Percentiles rank a stretch among this genome's conserved stretches.
These are phyloP conservation scores for Serinus canaria DNA, from an alignment of 2,113 vertebrate species.

Conservation along the genomic window DNA sequence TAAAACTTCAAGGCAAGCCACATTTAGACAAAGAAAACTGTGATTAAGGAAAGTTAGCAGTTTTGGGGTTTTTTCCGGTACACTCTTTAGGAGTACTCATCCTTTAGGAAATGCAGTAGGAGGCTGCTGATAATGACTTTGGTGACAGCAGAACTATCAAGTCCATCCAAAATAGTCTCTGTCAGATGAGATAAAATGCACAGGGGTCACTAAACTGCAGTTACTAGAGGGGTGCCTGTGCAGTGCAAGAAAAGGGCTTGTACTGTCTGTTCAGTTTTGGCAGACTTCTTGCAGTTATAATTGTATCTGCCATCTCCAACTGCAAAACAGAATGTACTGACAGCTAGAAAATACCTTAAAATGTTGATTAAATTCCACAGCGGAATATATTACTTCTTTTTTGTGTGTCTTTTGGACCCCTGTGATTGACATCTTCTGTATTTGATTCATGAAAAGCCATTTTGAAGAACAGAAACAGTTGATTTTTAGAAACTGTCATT, in stretches of 20 bases:
- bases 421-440: not conserved
- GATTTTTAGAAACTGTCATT: not conserved
- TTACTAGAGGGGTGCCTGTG: not conserved
- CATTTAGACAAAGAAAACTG: conserved; percentile 10
- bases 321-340: not conserved
- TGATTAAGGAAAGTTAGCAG: conserved; percentile 14
- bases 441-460: not conserved
- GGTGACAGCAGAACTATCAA: conserved; percentile 16
- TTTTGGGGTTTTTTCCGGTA: not conserved
- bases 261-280: not conserved
- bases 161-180: not conserved
- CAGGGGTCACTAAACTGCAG: not conserved
- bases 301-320: not conserved
- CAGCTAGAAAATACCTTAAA: not conserved
- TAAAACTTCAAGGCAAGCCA: conserved; percentile 1
- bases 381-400: not conserved
- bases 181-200: not conserved
- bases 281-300: not conserved
- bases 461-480: not conserved
- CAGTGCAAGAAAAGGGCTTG: not conserved
- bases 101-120: not conserved
- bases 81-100: not conserved
- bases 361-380: not conserved
- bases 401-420: not conserved
- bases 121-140: not conserved